A percentile compares a stretch with the other conserved stretches of the same genome.
Conservation (phyloP, 2,113 vertebrate genomes). For the Enhydra lutris region DNA sequence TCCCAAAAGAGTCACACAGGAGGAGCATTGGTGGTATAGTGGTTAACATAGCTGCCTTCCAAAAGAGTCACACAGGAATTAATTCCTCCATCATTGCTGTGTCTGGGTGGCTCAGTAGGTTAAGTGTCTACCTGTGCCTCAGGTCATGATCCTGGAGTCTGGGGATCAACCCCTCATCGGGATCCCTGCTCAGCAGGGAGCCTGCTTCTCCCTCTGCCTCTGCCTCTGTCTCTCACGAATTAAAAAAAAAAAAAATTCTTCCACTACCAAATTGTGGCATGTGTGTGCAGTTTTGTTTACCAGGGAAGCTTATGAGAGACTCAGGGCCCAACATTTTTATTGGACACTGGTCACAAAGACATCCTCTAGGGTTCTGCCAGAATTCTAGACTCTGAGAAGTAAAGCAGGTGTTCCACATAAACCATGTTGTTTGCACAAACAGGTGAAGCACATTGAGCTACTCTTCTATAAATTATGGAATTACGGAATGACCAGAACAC, state of each 20-base stretch:
- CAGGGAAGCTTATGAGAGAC: background rate
- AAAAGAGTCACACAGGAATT: background rate
- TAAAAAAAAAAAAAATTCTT: background rate
- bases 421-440: background rate
- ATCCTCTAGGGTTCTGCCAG: background rate
- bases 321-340: background rate
- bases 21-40: too few species aligned
- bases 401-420: background rate
- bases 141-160: too few species aligned
- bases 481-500: background rate
- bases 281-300: background rate
- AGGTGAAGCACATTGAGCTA: background rate
- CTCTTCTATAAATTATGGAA: background rate
- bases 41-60: too few species aligned
- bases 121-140: too few species aligned
- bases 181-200: too few species aligned
- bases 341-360: background rate
- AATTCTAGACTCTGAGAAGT: background rate
- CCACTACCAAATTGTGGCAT: background rate
- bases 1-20: too few species aligned
- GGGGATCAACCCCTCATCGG: too few species aligned
- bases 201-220: too few species aligned
- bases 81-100: background rate
- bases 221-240: too few species aligned
- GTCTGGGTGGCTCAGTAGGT: too few species aligned